phyloP scores from a whole-genome alignment of 1,140 invertebrate genomes.

The Hylaeus anthracinus region DNA sequence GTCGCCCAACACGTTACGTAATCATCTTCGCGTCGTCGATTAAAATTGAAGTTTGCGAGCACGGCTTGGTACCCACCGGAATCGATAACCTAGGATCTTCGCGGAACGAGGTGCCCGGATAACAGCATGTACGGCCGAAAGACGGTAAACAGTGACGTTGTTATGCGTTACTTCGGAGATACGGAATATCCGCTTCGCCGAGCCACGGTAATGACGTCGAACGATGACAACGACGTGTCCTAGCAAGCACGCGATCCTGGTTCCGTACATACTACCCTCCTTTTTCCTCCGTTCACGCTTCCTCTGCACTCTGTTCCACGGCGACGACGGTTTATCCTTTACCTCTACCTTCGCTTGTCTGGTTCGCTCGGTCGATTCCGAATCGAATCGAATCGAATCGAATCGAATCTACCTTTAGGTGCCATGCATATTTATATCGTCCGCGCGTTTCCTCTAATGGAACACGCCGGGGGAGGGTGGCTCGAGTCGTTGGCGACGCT shows the following conservation, averaged over 20 bases:
- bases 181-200: constrained; percentile 54
- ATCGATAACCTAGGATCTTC: constrained; percentile 45
- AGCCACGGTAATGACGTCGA: constrained; percentile 57
- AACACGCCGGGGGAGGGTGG: background rate
- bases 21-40: constrained; percentile 25
- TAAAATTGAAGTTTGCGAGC: constrained; percentile 41
- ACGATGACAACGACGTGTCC: constrained; percentile 38
- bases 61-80: constrained; percentile 6
- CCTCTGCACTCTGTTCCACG: background rate
- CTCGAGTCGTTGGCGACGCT: background rate
- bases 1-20: background rate
- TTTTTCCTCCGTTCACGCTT: background rate
- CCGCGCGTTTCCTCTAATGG: background rate
- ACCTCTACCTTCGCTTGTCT: background rate
- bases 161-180: constrained; percentile 53
- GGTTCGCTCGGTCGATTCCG: constrained; percentile 27
- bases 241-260: background rate
- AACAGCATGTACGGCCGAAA: constrained; percentile 45
- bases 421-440: constrained; percentile 50
- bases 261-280: background rate
- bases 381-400: constrained; percentile 20
- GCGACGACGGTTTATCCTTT: background rate
- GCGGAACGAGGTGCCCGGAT: constrained; percentile 35
- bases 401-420: constrained; percentile 32
- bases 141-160: constrained; percentile 54